phyloP scores from a whole-genome alignment of 2,797 vertebrate species.

The Amblyraja radiata region DNA sequence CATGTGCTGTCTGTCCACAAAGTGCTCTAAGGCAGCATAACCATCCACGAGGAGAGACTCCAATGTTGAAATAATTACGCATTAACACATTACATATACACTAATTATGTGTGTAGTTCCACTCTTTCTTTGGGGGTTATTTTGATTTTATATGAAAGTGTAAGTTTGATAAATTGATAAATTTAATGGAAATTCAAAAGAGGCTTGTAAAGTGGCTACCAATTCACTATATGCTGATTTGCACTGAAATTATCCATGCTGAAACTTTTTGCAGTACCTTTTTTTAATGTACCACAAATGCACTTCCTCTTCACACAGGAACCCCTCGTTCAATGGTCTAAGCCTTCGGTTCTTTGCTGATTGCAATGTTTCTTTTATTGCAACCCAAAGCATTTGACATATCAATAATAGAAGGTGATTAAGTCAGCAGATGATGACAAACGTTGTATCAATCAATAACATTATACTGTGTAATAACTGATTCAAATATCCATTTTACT shows the following conservation, averaged over 20 bases:
- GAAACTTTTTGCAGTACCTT: neutral
- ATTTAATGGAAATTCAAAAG: neutral
- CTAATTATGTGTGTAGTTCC: too few relatives aligned
- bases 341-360: neutral
- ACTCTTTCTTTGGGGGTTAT: neutral
- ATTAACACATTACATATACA: too few relatives aligned
- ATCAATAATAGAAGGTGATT: neutral
- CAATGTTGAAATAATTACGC: too few relatives aligned
- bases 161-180: neutral
- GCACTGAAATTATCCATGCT: neutral
- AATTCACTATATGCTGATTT: neutral
- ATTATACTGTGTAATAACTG: neutral
- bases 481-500: neutral
- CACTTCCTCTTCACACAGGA: too few relatives aligned
- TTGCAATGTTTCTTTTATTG: neutral
- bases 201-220: neutral
- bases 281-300: neutral
- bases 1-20: neutral
- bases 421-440: neutral
- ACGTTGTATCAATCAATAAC: neutral
- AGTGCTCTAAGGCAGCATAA: neutral
- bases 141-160: neutral
- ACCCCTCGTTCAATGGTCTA: neutral
- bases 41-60: too few relatives aligned
- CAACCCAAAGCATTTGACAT: neutral